Evolutionary conservation across 2,888 invertebrate genomes (phyloP).

Genomic region (Melinaea marsaeus): DNA sequence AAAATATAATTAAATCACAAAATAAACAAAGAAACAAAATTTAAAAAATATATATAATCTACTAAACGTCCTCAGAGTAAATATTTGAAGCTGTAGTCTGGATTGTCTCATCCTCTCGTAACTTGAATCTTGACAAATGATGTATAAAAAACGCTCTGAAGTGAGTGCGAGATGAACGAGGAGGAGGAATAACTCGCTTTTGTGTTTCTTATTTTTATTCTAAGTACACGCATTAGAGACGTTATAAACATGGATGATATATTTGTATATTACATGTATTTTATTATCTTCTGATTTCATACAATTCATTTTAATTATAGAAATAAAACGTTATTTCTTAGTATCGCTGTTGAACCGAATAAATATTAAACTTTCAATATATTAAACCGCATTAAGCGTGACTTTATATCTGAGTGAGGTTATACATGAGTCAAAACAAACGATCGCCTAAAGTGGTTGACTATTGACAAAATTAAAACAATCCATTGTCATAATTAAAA

Average conservation of each 20-base stretch:
- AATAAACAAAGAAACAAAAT: too few species aligned
- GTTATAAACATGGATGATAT: not conserved
- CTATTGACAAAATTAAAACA: conserved; percentile 1
- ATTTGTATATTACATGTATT: not conserved
- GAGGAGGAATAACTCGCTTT: not conserved
- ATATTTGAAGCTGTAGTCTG: conserved; percentile 5
- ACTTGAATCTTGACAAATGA: conserved; percentile 15
- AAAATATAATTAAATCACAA: too few species aligned
- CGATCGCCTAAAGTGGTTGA: conserved; percentile 1
- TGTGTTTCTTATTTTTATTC: conserved; percentile 4
- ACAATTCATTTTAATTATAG: too few species aligned
- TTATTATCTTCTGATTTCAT: too few species aligned
- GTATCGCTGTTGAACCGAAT: not conserved
- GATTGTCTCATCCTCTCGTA: conserved; percentile 8
- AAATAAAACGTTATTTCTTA: not conserved
- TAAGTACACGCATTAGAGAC: conserved; percentile 3
- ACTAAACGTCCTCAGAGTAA: not conserved
- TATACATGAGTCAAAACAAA: not conserved
- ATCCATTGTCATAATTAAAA: not conserved
- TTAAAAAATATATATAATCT: too few species aligned
- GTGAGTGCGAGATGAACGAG: conserved; percentile 3
- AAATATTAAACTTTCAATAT: conserved; percentile 2
- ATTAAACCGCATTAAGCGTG: not conserved
- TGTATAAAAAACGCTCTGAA: conserved; percentile 11
- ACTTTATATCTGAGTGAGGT: too few species aligned